phyloP scores from a whole-genome alignment of 2,888 invertebrate species.

The Timandra comae region DNA sequence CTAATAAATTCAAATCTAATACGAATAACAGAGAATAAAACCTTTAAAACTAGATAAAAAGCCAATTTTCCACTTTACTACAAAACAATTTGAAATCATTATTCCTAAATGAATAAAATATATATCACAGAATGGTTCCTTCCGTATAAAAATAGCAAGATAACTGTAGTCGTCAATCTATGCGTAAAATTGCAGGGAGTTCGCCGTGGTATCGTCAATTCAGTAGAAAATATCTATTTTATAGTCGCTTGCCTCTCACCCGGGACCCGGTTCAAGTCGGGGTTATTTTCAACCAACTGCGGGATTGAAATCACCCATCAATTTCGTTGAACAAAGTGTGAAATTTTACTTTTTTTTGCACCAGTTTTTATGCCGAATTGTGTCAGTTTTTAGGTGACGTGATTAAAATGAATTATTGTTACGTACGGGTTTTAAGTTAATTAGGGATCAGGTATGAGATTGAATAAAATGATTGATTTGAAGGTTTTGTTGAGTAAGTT shows the following conservation, averaged over 20 bases:
- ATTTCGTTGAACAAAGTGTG: too few species aligned
- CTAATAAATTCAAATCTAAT: too few species aligned
- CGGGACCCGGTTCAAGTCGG: constrained; percentile 5
- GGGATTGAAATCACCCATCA: not conserved
- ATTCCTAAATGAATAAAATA: constrained; percentile 4
- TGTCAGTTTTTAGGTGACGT: too few species aligned
- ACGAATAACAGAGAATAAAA: too few species aligned
- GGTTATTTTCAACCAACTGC: not conserved
- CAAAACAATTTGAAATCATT: too few species aligned
- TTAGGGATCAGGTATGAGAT: too few species aligned
- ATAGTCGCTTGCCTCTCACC: constrained; percentile 24
- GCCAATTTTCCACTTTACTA: too few species aligned
- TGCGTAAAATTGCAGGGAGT: constrained; percentile 29
- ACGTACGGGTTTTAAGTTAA: too few species aligned
- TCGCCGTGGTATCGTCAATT: constrained; percentile 15
- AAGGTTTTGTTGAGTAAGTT: not conserved
- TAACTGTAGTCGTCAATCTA: constrained; percentile 21
- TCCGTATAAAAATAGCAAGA: constrained; percentile 10
- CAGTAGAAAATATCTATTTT: constrained; percentile 29
- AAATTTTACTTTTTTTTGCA: too few species aligned
- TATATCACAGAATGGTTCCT: constrained; percentile 7
- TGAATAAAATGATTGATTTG: not conserved
- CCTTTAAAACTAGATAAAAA: too few species aligned
- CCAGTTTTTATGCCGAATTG: too few species aligned
- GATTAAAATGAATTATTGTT: too few species aligned